Evolutionary conservation across 2,113 vertebrate species (phyloP).

Genomic region (Eulacestoma nigropectus): DNA sequence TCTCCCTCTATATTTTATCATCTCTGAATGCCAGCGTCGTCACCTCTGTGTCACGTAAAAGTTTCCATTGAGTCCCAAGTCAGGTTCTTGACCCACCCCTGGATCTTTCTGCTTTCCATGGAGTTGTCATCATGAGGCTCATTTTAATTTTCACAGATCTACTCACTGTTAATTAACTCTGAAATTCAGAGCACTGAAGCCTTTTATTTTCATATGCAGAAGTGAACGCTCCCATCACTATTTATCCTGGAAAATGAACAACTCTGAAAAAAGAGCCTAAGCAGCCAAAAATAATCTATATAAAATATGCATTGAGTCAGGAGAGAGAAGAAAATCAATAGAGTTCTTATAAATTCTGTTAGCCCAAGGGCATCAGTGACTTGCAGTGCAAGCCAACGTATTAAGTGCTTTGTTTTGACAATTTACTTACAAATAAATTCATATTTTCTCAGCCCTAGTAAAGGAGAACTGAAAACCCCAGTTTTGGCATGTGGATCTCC

Average conservation of each 20-base stretch:
- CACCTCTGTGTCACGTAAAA: not conserved
- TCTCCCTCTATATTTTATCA: not conserved
- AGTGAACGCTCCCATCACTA: not conserved
- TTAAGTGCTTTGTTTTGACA: conserved; percentile 52
- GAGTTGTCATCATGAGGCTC: not conserved
- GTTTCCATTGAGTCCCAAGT: not conserved
- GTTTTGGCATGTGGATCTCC: not conserved
- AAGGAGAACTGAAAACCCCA: not conserved
- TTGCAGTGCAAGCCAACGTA: not conserved
- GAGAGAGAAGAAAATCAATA: conserved; percentile 26
- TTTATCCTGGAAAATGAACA: conserved; percentile 6
- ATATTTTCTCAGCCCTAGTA: not conserved
- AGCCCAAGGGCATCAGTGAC: conserved; percentile 12
- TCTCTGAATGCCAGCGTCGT: not conserved
- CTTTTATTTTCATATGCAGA: not conserved
- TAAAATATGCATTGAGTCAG: conserved; percentile 31
- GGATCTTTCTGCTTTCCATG: not conserved
- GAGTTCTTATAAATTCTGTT: conserved; percentile 4
- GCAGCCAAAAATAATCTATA: not conserved
- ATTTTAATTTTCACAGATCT: not conserved
- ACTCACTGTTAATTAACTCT: not conserved
- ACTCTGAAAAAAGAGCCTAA: not conserved
- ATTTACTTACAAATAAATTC: conserved; percentile 29
- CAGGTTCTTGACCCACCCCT: not conserved
- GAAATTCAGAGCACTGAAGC: not conserved